These are phyloP conservation scores for Phoxinus phoxinus DNA, from an alignment of 2,113 vertebrate genomes.

Conservation along the genomic window DNA sequence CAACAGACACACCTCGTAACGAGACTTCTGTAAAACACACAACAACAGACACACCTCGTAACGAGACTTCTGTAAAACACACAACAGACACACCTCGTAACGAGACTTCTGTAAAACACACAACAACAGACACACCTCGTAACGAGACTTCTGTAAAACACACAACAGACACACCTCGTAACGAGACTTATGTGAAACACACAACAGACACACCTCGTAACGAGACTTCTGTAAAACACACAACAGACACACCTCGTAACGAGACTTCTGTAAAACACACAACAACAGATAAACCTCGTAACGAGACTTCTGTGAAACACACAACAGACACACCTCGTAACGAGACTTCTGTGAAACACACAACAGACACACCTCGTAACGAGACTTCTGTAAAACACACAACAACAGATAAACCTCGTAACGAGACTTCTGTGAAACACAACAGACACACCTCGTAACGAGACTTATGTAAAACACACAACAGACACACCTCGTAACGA, in stretches of 20 bases:
- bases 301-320: conserved; percentile 76
- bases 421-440: conserved; percentile 76
- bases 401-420: conserved; percentile 83
- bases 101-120: conserved; percentile 76
- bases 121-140: conserved; percentile 81
- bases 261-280: conserved; percentile 73
- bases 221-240: conserved; percentile 76
- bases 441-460: conserved; percentile 83
- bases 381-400: conserved; percentile 73
- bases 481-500: conserved; percentile 85
- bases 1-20: conserved; percentile 83
- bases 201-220: conserved; percentile 81
- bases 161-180: conserved; percentile 81
- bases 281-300: conserved; percentile 83
- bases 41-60: conserved; percentile 84
- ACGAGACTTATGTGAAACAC: conserved; percentile 76
- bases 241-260: conserved; percentile 83
- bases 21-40: conserved; percentile 73
- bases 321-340: conserved; percentile 81
- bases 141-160: conserved; percentile 79
- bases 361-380: conserved; percentile 83
- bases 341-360: conserved; percentile 76
- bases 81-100: conserved; percentile 81
- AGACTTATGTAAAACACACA: conserved; percentile 70
- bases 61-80: conserved; percentile 76